phyloP scores from a whole-genome alignment of 2,797 vertebrate genomes.

The Tapera naevia region DNA sequence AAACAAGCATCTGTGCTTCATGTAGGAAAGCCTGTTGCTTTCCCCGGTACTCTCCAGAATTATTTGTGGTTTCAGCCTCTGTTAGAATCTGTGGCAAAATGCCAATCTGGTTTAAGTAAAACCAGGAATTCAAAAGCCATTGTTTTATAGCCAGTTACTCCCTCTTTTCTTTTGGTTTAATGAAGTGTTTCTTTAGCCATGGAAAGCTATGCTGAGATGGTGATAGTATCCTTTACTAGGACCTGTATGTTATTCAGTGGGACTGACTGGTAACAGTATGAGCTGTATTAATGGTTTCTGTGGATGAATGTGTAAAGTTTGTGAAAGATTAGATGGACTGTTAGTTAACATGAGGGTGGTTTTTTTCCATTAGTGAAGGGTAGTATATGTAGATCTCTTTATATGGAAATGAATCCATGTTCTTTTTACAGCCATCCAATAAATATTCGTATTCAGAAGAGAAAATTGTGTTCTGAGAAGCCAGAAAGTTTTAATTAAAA shows the following conservation, averaged over 20 bases:
- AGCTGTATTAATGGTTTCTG: background rate
- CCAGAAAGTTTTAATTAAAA: constrained; percentile 55
- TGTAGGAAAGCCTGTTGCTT: background rate
- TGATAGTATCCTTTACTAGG: background rate
- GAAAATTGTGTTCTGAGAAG: constrained; percentile 32
- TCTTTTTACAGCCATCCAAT: constrained; percentile 28
- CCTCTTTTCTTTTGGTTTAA: background rate
- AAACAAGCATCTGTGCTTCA: background rate
- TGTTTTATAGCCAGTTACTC: background rate
- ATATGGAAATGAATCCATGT: constrained; percentile 17
- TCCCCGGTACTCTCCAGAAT: background rate
- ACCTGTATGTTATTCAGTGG: background rate
- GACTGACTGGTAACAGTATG: background rate
- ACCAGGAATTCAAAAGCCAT: background rate
- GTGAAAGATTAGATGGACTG: background rate
- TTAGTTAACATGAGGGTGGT: background rate
- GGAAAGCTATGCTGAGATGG: background rate
- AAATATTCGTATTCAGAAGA: background rate
- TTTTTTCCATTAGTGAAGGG: background rate
- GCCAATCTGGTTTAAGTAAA: background rate
- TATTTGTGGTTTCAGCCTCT: background rate
- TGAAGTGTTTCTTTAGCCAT: background rate
- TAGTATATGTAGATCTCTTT: constrained; percentile 15
- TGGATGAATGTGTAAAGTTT: background rate
- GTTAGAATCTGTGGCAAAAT: background rate